Evolutionary conservation across 2,797 vertebrate species (phyloP).

Genomic region (Alectoris magna): DNA sequence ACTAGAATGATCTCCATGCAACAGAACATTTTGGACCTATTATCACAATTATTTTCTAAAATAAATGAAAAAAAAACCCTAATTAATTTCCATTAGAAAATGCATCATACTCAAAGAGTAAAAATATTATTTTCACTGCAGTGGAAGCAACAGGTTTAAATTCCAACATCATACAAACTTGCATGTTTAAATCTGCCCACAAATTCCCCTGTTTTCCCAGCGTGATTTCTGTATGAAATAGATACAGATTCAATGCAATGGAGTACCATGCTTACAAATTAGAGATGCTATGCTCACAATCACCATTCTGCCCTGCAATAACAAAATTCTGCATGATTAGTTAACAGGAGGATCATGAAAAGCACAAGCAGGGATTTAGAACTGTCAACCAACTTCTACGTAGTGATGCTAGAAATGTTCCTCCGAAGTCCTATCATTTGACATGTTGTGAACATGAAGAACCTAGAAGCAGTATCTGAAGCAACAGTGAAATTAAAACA

Average conservation of each 20-base stretch:
- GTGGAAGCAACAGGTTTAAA: background rate
- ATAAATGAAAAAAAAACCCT: background rate
- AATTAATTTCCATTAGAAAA: background rate
- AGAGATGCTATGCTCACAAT: background rate
- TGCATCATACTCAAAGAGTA: background rate
- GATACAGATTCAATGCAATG: background rate
- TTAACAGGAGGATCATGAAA: background rate
- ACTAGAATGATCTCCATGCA: background rate
- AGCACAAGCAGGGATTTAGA: background rate
- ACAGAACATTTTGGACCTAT: background rate
- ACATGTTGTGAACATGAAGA: background rate
- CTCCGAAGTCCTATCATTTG: background rate
- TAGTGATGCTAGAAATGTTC: background rate
- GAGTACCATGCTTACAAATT: background rate
- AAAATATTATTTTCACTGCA: background rate
- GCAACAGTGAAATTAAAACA: background rate
- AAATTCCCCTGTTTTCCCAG: background rate
- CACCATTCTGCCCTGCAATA: background rate
- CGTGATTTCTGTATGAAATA: background rate
- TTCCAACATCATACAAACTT: background rate
- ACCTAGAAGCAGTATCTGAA: background rate
- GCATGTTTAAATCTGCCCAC: background rate
- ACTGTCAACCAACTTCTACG: background rate
- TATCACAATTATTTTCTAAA: background rate
- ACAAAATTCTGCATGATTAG: background rate